Base-by-base conservation (phyloP, 2,888 invertebrate genomes). In the Cataglyphis livida region DNA sequence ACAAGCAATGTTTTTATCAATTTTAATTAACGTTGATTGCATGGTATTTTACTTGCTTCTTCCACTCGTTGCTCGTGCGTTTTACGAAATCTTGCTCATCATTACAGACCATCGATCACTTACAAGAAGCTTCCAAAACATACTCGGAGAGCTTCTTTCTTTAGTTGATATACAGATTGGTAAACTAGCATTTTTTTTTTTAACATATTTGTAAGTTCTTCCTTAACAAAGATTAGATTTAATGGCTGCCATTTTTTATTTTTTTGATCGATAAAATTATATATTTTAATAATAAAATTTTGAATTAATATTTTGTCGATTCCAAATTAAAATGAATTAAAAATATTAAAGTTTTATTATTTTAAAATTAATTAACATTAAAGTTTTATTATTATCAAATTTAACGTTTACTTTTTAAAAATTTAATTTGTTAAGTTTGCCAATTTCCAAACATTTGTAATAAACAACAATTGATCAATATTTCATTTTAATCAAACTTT, bases 21-120 rank as follows among this genome's bases (percentile, higher is more conserved):
- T 82, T 51, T 88, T 86, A 89, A 89, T 89, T 89, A 89, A 88
- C 84, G 83, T 73, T 86, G 78, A 89, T 90, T 85, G 84, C 85
- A 87, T 41, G 84, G 76, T 84, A 83, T 83, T 90, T 86, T 64
- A 87, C 84, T 90, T 90, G 65, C 83, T 84, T 75, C 81, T 85
- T 88, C 84, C 57, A 68, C 81, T 44, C 75, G 35, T 51, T 62
- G 61, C n/a, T 28, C 57, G 61, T 6, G 44, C 64, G 18, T 44
- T 48, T 70, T 61, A 25, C 70, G 25, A 79, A 41, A 66, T 76
- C 15, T 38, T 25, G 41, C 54, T 54, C n/a, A 38, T 32, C 25
- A 54, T 54, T 76, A 76, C 38, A 28, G 21, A 25, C 12, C 75
- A 62, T 75, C 62, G 79, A 78, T 62, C 62, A 81, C 35, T 62